phyloP scores from a whole-genome alignment of 2,113 vertebrate species.

The Sapajus apella region DNA sequence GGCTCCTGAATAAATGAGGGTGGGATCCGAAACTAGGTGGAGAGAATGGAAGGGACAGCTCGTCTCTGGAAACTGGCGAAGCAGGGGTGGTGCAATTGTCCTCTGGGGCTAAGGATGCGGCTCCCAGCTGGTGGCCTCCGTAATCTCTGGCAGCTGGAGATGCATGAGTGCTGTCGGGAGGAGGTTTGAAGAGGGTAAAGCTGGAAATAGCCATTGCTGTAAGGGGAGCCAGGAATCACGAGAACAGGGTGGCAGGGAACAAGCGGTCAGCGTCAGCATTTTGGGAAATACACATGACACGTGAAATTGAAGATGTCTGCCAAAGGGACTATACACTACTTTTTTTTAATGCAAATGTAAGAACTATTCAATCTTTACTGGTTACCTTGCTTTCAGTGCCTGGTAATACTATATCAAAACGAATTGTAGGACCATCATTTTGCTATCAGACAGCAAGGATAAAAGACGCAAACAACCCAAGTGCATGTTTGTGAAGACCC shows the following conservation, averaged over 20 bases:
- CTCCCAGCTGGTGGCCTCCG: background rate
- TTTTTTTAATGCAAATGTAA: background rate
- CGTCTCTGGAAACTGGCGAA: background rate
- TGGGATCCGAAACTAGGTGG: background rate
- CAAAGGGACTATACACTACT: background rate
- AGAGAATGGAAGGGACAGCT: background rate
- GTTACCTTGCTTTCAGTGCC: background rate
- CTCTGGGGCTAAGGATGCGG: background rate
- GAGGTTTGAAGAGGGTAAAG: accelerated
- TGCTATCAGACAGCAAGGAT: background rate
- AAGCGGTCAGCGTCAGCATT: too few relatives aligned
- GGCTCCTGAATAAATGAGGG: too few relatives aligned
- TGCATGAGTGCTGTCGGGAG: accelerated
- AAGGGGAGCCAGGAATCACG: too few relatives aligned
- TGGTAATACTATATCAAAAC: background rate
- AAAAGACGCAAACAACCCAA: too few relatives aligned
- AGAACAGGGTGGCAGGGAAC: background rate
- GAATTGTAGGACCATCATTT: too few relatives aligned
- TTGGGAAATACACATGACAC: background rate
- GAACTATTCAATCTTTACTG: background rate
- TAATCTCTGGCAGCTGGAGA: accelerated
- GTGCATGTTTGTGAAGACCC: background rate
- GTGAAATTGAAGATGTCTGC: background rate
- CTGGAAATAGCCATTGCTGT: too few relatives aligned
- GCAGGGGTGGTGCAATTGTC: too few relatives aligned